These are phyloP conservation scores for Callocephalon fimbriatum DNA, from an alignment of 2,113 vertebrate genomes.

Conservation along the genomic window DNA sequence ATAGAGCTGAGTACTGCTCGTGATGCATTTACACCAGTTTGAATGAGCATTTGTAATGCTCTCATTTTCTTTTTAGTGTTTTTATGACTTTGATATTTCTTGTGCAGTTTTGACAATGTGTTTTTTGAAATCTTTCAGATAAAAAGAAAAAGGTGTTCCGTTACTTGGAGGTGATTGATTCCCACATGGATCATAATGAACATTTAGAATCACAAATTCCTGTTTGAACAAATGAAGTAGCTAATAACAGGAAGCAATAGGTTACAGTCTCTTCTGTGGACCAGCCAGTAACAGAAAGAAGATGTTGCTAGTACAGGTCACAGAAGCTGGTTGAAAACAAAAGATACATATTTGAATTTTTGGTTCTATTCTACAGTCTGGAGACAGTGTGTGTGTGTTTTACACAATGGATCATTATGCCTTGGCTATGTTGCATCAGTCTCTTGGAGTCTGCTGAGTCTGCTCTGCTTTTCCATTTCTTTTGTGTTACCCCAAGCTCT, in stretches of 20 bases:
- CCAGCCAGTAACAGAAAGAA: background rate
- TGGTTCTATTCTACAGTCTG: background rate
- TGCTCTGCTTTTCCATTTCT: background rate
- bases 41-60: background rate
- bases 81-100: background rate
- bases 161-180: background rate
- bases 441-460: background rate
- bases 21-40: background rate
- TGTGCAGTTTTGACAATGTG: accelerated
- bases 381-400: background rate
- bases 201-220: background rate
- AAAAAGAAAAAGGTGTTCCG: background rate
- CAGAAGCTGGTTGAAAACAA: background rate
- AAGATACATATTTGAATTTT: background rate
- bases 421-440: background rate
- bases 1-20: background rate
- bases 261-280: background rate
- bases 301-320: background rate
- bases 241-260: background rate
- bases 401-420: background rate
- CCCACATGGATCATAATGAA: background rate
- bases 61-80: background rate
- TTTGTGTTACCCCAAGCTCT: background rate
- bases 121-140: background rate
- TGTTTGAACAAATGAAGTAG: background rate